Conservation (phyloP, 2,888 invertebrate species). For the Lycocerus yunnanus region DNA sequence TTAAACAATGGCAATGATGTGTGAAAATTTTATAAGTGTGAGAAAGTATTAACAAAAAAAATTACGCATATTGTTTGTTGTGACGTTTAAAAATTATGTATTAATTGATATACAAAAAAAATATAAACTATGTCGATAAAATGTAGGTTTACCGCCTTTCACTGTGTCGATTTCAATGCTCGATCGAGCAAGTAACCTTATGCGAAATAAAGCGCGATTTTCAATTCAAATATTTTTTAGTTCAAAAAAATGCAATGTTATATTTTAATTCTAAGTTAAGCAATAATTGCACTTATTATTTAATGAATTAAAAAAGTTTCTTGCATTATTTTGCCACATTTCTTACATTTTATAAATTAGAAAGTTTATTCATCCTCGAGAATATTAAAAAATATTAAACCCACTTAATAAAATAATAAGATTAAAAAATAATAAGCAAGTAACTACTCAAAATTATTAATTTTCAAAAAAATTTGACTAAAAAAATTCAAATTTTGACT, state of each 20-base stretch:
- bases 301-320: background rate
- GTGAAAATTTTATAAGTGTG: constrained; percentile 15
- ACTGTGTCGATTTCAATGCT: constrained; percentile 32
- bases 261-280: background rate
- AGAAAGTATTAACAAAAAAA: constrained; percentile 6
- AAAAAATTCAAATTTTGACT: background rate
- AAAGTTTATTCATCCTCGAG: background rate
- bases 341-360: background rate
- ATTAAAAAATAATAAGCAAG: background rate
- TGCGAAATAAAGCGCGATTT: constrained; percentile 17
- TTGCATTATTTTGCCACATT: background rate
- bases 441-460: background rate
- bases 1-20: constrained; percentile 5
- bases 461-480: background rate
- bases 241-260: background rate
- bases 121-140: background rate
- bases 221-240: background rate
- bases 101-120: background rate
- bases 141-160: constrained; percentile 29
- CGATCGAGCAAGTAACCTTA: constrained; percentile 32
- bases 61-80: background rate
- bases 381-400: background rate
- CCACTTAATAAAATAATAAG: background rate
- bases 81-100: constrained; percentile 6
- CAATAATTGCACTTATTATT: background rate